Evolutionary conservation across 2,113 vertebrate species (phyloP).

Genomic region (Oreocharis arfaki): DNA sequence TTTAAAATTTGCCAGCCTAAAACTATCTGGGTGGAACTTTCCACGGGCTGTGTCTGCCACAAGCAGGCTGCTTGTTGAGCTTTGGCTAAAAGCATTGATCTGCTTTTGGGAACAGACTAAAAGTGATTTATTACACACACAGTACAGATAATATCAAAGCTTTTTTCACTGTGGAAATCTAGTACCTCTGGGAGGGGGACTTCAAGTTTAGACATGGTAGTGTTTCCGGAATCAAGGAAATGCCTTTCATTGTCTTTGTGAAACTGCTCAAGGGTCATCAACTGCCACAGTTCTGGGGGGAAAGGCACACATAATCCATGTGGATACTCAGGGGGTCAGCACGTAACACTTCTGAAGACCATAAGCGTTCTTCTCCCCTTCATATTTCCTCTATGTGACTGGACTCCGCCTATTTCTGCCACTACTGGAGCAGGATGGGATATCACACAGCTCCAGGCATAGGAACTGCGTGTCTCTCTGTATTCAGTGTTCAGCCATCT

Average conservation of each 20-base stretch:
- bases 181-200: background rate
- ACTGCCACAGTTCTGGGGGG: background rate
- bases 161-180: background rate
- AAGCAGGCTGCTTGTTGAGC: background rate
- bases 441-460: background rate
- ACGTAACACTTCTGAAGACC: background rate
- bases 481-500: background rate
- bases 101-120: background rate
- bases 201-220: background rate
- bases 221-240: background rate
- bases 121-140: background rate
- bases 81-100: background rate
- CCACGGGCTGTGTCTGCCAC: background rate
- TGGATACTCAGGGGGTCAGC: background rate
- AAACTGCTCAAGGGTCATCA: background rate
- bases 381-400: background rate
- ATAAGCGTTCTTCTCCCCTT: background rate
- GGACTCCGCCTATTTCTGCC: background rate
- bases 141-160: background rate
- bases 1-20: background rate
- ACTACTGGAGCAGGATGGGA: background rate
- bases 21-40: background rate
- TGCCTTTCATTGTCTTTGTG: background rate
- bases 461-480: background rate
- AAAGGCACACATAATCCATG: background rate